A percentile compares a stretch with the other conserved stretches of the same genome.
Conservation (phyloP, 2,113 vertebrate species). For the Prietella phreatophila region DNA sequence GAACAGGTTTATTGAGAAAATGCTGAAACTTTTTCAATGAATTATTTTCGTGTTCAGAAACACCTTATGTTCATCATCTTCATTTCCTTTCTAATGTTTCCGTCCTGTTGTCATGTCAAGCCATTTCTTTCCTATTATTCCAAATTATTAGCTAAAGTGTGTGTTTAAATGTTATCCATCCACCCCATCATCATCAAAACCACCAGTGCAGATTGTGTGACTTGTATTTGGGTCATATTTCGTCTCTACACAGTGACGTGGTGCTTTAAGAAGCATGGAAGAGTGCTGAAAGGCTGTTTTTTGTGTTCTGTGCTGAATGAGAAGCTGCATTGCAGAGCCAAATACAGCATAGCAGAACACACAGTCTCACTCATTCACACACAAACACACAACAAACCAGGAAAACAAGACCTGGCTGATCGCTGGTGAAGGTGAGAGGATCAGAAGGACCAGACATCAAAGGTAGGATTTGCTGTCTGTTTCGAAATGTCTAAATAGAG, state of each 20-base stretch:
- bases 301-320: conserved; percentile 29
- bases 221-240: conserved; percentile 46
- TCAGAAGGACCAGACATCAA: background rate
- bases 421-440: background rate
- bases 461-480: conserved; percentile 14
- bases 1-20: background rate
- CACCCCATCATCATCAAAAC: no score
- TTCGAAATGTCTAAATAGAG: background rate
- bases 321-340: conserved; percentile 22
- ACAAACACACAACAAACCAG: background rate
- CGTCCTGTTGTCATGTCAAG: background rate
- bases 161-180: background rate
- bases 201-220: conserved; percentile 3
- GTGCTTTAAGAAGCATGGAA: conserved; percentile 37
- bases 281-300: conserved; percentile 44
- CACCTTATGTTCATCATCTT: background rate
- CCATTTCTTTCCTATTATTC: background rate
- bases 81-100: background rate
- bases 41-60: background rate
- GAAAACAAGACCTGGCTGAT: background rate
- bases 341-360: conserved; percentile 21
- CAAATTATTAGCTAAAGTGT: background rate
- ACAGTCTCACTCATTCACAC: no score
- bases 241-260: conserved; percentile 5
- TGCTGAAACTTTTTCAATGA: background rate